Conservation (phyloP, 2,797 vertebrate species). For the Denticeps clupeoides region DNA sequence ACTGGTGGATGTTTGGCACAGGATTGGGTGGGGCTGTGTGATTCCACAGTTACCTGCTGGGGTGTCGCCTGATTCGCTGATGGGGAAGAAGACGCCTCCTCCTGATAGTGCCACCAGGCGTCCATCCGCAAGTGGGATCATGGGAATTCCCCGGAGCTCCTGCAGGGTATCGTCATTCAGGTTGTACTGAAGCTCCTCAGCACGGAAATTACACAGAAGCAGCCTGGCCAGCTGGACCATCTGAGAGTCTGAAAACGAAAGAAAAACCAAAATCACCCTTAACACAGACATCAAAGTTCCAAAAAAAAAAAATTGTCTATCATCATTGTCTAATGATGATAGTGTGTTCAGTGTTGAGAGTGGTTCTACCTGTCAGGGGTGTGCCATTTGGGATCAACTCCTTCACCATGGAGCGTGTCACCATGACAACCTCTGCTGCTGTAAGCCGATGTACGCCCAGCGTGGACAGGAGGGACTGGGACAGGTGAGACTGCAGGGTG, state of each 20-base stretch:
- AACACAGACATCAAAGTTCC: too few species aligned
- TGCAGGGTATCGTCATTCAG: constrained; percentile 50
- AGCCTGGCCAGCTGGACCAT: constrained; percentile 55
- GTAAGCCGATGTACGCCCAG: constrained; percentile 58
- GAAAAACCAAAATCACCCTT: too few species aligned
- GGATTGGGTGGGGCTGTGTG: too few species aligned
- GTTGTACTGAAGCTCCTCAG: constrained; percentile 59
- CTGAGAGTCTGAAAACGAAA: constrained; percentile 33
- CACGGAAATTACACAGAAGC: constrained; percentile 64
- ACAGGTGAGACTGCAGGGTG: constrained; percentile 40
- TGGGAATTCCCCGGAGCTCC: constrained; percentile 53
- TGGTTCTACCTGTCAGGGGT: constrained; percentile 44
- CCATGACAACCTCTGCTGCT: constrained; percentile 54
- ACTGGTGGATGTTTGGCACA: background rate
- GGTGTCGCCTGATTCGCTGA: constrained; percentile 39
- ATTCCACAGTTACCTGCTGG: constrained; percentile 32
- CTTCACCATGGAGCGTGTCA: constrained; percentile 62
- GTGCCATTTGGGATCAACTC: constrained; percentile 42
- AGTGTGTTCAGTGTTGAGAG: too few species aligned
- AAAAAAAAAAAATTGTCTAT: too few species aligned
- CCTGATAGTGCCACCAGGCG: constrained; percentile 49
- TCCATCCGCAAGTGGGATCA: constrained; percentile 63
- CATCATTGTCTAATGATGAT: too few species aligned
- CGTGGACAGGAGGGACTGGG: constrained; percentile 51
- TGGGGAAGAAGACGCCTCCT: constrained; percentile 60